phyloP scores from a whole-genome alignment of 1,140 invertebrate species.

The Scaptomyza hsui region DNA sequence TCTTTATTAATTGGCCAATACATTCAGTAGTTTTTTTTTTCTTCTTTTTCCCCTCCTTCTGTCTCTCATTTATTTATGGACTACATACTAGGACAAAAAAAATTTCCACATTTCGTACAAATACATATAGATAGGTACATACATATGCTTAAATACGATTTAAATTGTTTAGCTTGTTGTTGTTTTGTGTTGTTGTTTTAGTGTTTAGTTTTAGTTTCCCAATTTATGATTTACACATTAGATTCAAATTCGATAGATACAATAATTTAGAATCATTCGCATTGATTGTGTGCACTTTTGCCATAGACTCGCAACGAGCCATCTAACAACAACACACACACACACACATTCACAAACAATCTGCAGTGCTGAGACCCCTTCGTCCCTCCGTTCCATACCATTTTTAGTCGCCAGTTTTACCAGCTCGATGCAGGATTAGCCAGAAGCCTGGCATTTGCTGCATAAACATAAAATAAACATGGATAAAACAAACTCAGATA shows the following conservation, averaged over 20 bases:
- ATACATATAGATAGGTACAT: conserved; percentile 28
- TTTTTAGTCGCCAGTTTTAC: background rate
- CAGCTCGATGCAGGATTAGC: conserved; percentile 35
- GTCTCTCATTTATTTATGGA: conserved; percentile 62
- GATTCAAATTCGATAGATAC: conserved; percentile 53
- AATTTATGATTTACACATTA: conserved; percentile 74
- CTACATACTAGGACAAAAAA: conserved; percentile 66
- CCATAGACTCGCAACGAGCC: background rate
- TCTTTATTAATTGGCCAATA: conserved; percentile 80
- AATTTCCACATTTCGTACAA: conserved; percentile 21
- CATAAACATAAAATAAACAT: conserved; percentile 53
- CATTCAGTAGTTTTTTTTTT: conserved; percentile 27
- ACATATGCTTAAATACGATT: conserved; percentile 67
- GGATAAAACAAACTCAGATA: conserved; percentile 39
- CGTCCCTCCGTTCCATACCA: background rate
- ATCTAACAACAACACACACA: background rate
- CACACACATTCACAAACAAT: background rate
- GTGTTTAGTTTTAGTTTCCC: conserved; percentile 9
- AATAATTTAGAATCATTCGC: conserved; percentile 42
- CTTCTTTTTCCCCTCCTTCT: conserved; percentile 6
- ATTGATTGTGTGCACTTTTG: conserved; percentile 21
- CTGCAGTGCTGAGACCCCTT: background rate
- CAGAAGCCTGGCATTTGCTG: conserved; percentile 27
- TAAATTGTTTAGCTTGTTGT: conserved; percentile 42
- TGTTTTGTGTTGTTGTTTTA: conserved; percentile 12